Evolutionary conservation across 2,888 invertebrate species (phyloP), one percentile per base, ranked within the genome.

Genomic region (Lasiommata megera): DNA sequence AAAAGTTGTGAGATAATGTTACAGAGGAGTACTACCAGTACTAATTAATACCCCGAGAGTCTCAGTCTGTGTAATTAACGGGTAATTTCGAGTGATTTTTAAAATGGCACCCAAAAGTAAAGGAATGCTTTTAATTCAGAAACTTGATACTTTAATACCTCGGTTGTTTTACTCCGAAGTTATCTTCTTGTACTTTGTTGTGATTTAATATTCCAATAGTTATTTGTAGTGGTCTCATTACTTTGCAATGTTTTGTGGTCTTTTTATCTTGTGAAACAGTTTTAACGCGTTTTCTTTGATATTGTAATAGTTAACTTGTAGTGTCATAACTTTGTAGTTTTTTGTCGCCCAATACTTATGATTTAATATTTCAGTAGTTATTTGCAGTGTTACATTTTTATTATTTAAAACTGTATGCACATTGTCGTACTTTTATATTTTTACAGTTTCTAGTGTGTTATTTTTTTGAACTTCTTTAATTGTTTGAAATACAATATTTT

Each of bases 51-150:
- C 51, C 51, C 47, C 34, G 51, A 46, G 46, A 44, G 40, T 52
- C 40, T 51, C 34, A 51, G 50, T 23, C 59, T 55, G 55, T 52
- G 37, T 46, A 59, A 59, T 59, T 59, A 59, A 55, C 59, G 51
- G 50, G 50, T 54, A 59, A 59, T 55, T 59, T 47, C 51, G 38
- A 51, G 34, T 36, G 59, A 60, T 56, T 50, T 52, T 60, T 56
- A 56, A 60, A 59, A 60, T 53, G 37, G 53, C 50, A 31, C 16
- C 56, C 41, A 48, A 54, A 53, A 56, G 43, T 48, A 53, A 56
- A 48, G 50, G 36, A 29, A 38, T 41, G 41, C 48, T 36, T 50
- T 37, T 48, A 37, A 17, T 56, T 56, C 48, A 34, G 56, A 50
- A 54, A 60, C 53, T 53, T 50, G 37, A 60, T 47, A 56, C 56